phyloP scores from a whole-genome alignment of 2,888 invertebrate species.

The Mactromeris polynyma region DNA sequence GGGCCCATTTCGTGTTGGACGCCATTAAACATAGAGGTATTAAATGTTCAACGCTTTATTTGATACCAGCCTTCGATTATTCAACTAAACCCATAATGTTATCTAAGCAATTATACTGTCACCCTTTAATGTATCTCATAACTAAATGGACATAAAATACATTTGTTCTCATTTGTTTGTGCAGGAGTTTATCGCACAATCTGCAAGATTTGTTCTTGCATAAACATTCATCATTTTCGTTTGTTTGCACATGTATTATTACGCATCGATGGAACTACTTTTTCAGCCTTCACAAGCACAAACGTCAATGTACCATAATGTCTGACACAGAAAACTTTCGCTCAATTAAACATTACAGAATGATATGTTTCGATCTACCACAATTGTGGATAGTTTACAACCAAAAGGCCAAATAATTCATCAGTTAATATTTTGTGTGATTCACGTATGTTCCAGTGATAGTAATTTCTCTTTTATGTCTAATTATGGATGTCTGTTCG shows the following conservation, averaged over 20 bases:
- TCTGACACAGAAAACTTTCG: conserved; percentile 24
- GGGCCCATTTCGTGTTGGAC: conserved; percentile 49
- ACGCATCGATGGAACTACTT: neutral
- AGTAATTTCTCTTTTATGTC: conserved; percentile 38
- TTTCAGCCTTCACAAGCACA: neutral
- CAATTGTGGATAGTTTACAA: conserved; percentile 34
- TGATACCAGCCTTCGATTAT: conserved; percentile 38
- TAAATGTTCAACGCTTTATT: conserved; percentile 52
- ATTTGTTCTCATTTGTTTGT: conserved; percentile 27
- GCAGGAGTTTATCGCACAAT: conserved; percentile 22
- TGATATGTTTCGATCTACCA: conserved; percentile 45
- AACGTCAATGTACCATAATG: neutral
- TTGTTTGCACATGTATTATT: neutral
- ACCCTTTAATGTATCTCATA: conserved; percentile 55
- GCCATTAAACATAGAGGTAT: conserved; percentile 55
- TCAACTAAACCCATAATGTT: conserved; percentile 46
- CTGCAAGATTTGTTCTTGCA: conserved; percentile 25
- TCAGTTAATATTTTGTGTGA: conserved; percentile 6
- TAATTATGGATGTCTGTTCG: conserved; percentile 33
- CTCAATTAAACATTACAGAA: conserved; percentile 47
- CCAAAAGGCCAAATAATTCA: neutral
- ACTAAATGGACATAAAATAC: conserved; percentile 54
- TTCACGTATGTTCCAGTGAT: conserved; percentile 4
- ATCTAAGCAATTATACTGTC: conserved; percentile 41
- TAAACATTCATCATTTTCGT: neutral